A percentile compares a stretch with the other conserved stretches of the same genome.
Evolutionary conservation across 2,888 invertebrate genomes (phyloP).

Genomic region (Hedya salicella): DNA sequence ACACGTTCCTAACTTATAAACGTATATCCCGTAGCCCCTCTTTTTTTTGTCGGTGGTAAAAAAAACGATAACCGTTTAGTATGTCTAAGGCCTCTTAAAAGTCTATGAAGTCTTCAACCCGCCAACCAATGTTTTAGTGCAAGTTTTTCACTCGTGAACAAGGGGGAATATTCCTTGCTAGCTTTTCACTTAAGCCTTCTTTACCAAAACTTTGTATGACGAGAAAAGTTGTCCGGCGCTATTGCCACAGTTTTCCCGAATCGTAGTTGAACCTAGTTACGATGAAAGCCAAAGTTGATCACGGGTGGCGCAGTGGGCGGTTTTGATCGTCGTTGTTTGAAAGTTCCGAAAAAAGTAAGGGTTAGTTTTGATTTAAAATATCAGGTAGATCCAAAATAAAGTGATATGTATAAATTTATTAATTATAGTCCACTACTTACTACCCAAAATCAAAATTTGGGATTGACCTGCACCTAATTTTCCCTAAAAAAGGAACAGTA

Average conservation of each 20-base stretch:
- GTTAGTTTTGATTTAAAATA: not conserved
- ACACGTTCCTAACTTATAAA: too few relatives aligned
- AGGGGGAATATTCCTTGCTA: slow-evolving; percentile 50
- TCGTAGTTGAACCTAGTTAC: slow-evolving; percentile 25
- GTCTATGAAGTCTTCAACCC: slow-evolving; percentile 3
- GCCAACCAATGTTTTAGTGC: not conserved
- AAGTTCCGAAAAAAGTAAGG: not conserved
- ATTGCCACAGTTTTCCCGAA: slow-evolving; percentile 37
- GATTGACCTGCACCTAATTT: too few relatives aligned
- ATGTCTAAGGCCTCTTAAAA: too few relatives aligned
- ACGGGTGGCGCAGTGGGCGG: not conserved
- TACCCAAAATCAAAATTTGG: too few relatives aligned
- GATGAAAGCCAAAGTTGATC: slow-evolving; percentile 32
- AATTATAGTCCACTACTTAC: too few relatives aligned
- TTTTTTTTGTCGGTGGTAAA: too few relatives aligned
- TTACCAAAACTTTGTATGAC: slow-evolving; percentile 59
- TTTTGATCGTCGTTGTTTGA: not conserved
- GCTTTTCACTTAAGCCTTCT: slow-evolving; percentile 63
- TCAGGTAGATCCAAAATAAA: too few relatives aligned
- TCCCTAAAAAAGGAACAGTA: too few relatives aligned
- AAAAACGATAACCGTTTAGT: too few relatives aligned
- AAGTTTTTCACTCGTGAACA: slow-evolving; percentile 51
- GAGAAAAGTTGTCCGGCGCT: slow-evolving; percentile 49
- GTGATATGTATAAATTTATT: too few relatives aligned
- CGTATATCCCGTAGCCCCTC: too few relatives aligned